A percentile compares a stretch with the other conserved stretches of the same genome.
Evolutionary conservation across 2,797 vertebrate species (phyloP).

Genomic region (Octomys mimax): DNA sequence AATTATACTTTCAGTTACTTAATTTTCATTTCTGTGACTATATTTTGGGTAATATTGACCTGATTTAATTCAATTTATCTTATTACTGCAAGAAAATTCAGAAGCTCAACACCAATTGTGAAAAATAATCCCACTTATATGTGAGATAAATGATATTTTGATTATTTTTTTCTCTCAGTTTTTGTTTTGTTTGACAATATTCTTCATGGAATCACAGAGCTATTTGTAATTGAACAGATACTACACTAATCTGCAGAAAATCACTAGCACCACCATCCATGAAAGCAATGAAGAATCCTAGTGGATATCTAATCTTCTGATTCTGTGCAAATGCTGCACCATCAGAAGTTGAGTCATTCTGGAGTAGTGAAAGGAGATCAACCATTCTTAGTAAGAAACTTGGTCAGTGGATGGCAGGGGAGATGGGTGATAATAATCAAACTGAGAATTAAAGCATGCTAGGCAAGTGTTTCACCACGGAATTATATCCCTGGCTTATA

Average conservation of each 20-base stretch:
- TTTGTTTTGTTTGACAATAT: neutral
- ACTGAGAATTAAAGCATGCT: no score
- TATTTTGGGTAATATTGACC: conserved; percentile 12
- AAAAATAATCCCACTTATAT: neutral
- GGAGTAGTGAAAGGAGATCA: neutral
- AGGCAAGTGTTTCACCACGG: neutral
- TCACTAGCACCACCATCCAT: neutral
- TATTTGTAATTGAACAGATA: neutral
- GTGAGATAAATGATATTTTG: neutral
- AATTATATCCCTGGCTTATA: neutral
- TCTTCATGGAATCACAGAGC: neutral
- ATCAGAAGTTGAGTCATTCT: neutral
- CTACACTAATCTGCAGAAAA: neutral
- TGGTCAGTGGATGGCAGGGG: neutral
- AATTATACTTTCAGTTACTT: neutral
- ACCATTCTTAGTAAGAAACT: neutral
- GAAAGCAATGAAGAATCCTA: neutral
- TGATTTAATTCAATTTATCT: conserved; percentile 1
- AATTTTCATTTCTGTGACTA: neutral
- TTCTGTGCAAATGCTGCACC: neutral
- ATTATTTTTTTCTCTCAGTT: neutral
- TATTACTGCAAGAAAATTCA: conserved; percentile 25
- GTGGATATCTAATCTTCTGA: neutral
- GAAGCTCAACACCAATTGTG: neutral
- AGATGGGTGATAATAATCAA: neutral